Evolutionary conservation across 2,113 vertebrate species (phyloP).

Genomic region (Taurulus bubalis): DNA sequence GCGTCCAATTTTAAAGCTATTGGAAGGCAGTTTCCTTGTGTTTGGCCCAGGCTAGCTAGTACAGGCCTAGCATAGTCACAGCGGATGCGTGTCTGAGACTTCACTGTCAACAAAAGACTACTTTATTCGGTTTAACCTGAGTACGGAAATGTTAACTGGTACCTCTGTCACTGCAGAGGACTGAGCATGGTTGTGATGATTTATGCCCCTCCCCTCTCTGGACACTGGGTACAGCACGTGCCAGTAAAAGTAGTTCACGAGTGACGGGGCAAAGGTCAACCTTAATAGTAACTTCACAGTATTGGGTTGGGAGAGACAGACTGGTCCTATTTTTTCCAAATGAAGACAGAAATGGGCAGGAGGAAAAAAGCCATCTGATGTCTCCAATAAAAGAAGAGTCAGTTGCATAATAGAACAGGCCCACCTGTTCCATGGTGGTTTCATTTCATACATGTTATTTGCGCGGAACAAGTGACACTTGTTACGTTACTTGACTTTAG

Average conservation of each 20-base stretch:
- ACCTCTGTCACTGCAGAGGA: neutral
- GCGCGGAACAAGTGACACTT: neutral
- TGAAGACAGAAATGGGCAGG: neutral
- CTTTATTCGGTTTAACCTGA: neutral
- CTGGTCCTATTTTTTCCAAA: constrained; percentile 6
- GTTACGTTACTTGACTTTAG: neutral
- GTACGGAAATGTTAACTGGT: neutral
- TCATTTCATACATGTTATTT: too few relatives aligned
- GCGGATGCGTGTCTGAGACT: neutral
- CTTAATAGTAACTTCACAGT: neutral
- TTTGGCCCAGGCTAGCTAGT: neutral
- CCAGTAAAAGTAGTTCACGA: constrained; percentile 43
- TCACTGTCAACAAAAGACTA: too few relatives aligned
- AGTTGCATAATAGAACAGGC: neutral
- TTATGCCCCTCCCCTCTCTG: neutral
- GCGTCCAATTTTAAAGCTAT: neutral
- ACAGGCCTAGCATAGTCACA: neutral
- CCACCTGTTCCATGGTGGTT: constrained; percentile 3
- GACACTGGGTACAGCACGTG: constrained; percentile 25
- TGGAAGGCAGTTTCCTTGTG: neutral
- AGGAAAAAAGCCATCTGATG: constrained; percentile 10
- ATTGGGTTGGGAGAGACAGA: constrained; percentile 8
- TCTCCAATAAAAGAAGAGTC: neutral
- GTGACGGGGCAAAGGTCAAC: constrained; percentile 39
- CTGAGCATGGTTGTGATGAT: neutral